Conservation (phyloP, 2,113 vertebrate species). For the Hydropotes inermis region DNA sequence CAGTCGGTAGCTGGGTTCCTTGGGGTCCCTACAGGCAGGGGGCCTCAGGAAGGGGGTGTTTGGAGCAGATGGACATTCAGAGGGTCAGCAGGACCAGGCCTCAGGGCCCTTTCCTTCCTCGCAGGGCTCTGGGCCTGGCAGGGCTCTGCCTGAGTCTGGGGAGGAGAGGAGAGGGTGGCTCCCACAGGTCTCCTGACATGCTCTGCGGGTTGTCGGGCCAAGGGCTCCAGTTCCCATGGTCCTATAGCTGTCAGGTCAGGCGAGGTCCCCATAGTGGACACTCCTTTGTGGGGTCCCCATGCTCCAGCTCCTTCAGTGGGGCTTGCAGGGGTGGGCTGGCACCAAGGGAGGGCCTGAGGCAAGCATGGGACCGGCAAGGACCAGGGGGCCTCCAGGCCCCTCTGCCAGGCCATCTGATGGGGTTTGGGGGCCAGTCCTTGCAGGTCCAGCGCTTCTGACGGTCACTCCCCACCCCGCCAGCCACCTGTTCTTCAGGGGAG, state of each 20-base stretch:
- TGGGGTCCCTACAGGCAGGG: not conserved
- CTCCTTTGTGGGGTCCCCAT: not conserved
- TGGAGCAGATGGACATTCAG: no score
- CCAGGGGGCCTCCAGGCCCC: not conserved
- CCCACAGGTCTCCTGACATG: fast-evolving
- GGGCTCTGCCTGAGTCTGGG: not conserved
- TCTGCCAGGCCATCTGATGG: not conserved
- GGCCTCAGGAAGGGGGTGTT: not conserved
- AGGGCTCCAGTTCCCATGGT: not conserved
- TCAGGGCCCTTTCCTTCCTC: not conserved
- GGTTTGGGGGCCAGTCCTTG: not conserved
- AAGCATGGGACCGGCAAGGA: no score
- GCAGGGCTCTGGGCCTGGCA: not conserved
- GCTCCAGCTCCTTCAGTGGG: not conserved
- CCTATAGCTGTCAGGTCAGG: fast-evolving
- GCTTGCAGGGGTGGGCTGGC: fast-evolving
- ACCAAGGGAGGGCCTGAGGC: fast-evolving
- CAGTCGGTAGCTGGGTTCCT: not conserved
- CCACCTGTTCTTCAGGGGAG: not conserved
- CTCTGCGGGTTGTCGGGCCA: fast-evolving
- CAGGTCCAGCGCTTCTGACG: fast-evolving
- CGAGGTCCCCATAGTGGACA: fast-evolving
- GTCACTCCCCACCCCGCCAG: not conserved
- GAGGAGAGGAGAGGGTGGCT: not conserved
- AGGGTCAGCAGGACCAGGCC: not conserved